A percentile compares a stretch with the other conserved stretches of the same genome.
phyloP scores from a whole-genome alignment of 2,797 vertebrate genomes.

The Pipistrellus pygmaeus region DNA sequence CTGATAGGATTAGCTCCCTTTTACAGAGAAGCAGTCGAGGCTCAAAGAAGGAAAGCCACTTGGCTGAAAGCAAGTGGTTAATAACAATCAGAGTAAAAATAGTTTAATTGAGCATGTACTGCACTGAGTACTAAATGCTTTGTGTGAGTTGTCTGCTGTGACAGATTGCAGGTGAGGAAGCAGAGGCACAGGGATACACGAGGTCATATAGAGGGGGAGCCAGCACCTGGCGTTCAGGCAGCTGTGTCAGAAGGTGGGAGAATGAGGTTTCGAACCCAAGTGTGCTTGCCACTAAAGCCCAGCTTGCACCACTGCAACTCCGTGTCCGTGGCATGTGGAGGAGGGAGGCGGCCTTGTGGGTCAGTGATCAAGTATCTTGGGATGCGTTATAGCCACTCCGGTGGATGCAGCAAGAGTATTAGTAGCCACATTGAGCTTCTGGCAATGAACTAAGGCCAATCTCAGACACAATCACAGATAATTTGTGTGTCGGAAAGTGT shows the following conservation, averaged over 20 bases:
- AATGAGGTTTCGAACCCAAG: not conserved
- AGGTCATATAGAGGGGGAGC: not conserved
- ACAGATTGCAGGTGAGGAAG: not conserved
- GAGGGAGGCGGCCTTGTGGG: too few relatives aligned
- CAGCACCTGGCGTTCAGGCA: not conserved
- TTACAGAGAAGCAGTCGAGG: not conserved
- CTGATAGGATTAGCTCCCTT: not conserved
- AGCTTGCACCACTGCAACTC: not conserved
- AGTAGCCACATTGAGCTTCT: not conserved
- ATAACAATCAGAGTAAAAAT: not conserved
- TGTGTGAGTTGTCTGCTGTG: not conserved
- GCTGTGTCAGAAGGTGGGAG: not conserved
- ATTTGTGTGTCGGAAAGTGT: not conserved
- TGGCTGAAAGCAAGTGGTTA: not conserved
- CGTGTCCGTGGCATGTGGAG: accelerated
- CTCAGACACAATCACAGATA: not conserved
- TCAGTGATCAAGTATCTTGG: not conserved
- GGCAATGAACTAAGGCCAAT: not conserved
- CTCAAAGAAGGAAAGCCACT: not conserved
- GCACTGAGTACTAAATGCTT: not conserved
- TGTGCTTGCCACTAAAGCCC: not conserved
- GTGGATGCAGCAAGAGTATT: not conserved
- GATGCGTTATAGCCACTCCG: not conserved
- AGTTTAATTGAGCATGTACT: not conserved
- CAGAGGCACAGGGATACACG: not conserved